Evolutionary conservation across 1,140 invertebrate species (phyloP).

Genomic region (Lordiphosa mommai): DNA sequence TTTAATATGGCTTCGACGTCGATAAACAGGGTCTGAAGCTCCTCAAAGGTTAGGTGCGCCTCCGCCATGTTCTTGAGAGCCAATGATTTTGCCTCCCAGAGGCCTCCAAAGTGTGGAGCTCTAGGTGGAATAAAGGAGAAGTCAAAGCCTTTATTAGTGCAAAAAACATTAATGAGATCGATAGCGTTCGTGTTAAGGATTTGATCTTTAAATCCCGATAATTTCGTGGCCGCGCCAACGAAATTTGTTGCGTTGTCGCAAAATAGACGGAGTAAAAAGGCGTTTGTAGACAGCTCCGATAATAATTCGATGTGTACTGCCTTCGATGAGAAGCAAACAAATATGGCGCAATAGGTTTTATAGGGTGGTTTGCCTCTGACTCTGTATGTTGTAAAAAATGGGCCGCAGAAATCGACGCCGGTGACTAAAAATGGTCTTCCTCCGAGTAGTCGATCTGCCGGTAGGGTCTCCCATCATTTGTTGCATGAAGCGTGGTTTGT

Average conservation of each 20-base stretch:
- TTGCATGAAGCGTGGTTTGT: not conserved
- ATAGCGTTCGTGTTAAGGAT: no score
- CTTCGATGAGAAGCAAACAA: not conserved
- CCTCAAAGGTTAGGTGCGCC: no score
- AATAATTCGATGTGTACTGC: slow-evolving; percentile 1
- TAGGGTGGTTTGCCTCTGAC: not conserved
- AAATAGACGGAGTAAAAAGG: not conserved
- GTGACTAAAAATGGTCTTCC: not conserved
- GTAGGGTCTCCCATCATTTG: not conserved
- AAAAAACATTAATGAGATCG: no score
- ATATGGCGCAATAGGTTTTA: not conserved
- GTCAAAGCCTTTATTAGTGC: no score
- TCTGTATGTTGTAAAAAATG: not conserved
- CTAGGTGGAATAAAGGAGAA: no score
- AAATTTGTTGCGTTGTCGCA: not conserved
- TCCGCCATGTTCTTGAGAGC: no score
- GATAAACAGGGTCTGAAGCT: no score
- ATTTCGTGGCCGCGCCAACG: no score
- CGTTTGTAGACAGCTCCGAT: not conserved
- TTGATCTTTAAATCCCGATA: no score
- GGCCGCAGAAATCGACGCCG: not conserved
- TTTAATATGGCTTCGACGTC: no score
- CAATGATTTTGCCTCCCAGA: no score
- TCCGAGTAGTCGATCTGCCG: not conserved
- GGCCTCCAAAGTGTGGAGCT: no score